Evolutionary conservation across 2,888 invertebrate species (phyloP), one percentile per base, ranked within the genome.

Genomic region (Rotaria socialis): DNA sequence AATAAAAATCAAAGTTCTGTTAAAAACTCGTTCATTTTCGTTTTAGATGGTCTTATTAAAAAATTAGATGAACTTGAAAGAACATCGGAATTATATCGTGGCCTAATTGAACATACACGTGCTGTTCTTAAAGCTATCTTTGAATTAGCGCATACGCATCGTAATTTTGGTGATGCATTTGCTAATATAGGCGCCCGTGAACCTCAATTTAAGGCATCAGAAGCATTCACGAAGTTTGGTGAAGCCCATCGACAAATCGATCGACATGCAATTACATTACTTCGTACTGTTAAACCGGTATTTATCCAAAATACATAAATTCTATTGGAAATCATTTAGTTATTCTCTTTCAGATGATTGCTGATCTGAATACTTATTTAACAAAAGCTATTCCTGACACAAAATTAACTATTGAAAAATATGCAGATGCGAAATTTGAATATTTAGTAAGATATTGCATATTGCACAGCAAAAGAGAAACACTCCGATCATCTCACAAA

Each of bases 401-500:
- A 0, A 94, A 96, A 89, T 92, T 99, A 58, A 99, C 99, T 0
- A 96, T 99, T 75, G 95, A 96, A 89, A 97, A 97, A 90, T 99
- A 99, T 91, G 96, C 98, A 0, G 98, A 99, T 92, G 95, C 96
- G 0, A 99, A 99, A 92, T 99, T 99, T 91, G 98, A 99, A 90
- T 99, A 99, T 91, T 92, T 99, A 89, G 92, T 92, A 88, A 89
- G 90, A 89, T 60, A 86, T 85, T 60, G 19, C 84, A 52, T 27
- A 24, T 3, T 35, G 35, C 35, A 22, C 74, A 7, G 47, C 7
- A 47, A 47, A 47, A 11, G 7, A 47, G 47, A 47, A 47, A 47
- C 47, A 47, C 47, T 47, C 47, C 47, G 47, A 11, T 11, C 47
- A 47, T 47, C 47, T 47, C 47, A 47, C 47, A 47, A 47, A 5